A percentile compares a stretch with the other conserved stretches of the same genome.
phyloP scores from a whole-genome alignment of 2,113 vertebrate genomes.

The Columba livia region DNA sequence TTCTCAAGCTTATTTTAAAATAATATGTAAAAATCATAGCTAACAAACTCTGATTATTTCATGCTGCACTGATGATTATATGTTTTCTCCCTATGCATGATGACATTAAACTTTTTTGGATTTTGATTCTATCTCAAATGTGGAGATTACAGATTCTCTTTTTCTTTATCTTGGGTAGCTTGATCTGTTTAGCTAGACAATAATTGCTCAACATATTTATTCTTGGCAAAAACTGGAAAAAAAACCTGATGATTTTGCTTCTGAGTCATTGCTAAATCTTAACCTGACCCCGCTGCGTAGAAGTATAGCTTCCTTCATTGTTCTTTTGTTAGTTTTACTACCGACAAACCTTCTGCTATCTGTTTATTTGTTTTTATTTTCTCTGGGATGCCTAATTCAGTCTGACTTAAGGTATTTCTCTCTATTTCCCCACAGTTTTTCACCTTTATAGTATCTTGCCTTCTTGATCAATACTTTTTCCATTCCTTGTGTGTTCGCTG shows the following conservation, averaged over 20 bases:
- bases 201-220: background rate
- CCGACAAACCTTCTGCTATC: background rate
- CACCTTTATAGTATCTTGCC: background rate
- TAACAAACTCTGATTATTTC: background rate
- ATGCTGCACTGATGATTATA: background rate
- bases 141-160: background rate
- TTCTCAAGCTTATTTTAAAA: background rate
- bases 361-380: background rate
- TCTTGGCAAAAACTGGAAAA: background rate
- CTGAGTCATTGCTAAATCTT: background rate
- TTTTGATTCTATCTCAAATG: background rate
- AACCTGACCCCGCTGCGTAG: accelerated
- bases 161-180: background rate
- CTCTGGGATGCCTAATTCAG: background rate
- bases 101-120: background rate
- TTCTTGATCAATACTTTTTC: background rate
- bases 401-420: background rate
- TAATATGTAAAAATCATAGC: background rate
- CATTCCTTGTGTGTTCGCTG: background rate
- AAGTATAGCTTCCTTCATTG: background rate
- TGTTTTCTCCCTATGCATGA: background rate
- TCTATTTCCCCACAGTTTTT: background rate
- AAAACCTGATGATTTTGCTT: background rate
- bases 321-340: background rate
- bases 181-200: background rate